These are phyloP conservation scores for Scartelaos histophorus DNA, from an alignment of 2,113 vertebrate species.

Conservation along the genomic window DNA sequence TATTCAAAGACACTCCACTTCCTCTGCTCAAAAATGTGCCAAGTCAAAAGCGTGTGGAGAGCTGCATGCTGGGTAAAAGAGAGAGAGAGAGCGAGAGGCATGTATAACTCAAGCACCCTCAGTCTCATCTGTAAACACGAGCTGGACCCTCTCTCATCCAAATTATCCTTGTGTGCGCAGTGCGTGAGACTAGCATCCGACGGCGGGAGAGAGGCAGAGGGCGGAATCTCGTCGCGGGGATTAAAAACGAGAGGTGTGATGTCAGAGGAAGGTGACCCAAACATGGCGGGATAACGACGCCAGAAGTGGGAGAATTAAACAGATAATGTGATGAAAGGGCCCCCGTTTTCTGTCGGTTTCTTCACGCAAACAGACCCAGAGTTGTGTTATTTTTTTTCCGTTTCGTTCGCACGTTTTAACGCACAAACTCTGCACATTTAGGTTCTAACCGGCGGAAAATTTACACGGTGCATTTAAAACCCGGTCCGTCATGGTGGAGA, in stretches of 20 bases:
- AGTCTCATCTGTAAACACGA: slow-evolving; percentile 61
- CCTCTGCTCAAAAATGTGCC: slow-evolving; percentile 60
- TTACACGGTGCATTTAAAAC: too few relatives aligned
- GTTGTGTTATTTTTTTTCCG: too few relatives aligned
- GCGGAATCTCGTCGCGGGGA: slow-evolving; percentile 9
- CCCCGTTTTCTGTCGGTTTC: too few relatives aligned
- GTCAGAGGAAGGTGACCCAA: slow-evolving; percentile 18
- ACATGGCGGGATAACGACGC: slow-evolving; percentile 2
- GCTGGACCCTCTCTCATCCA: slow-evolving; percentile 51
- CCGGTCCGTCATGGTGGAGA: too few relatives aligned
- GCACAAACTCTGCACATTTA: too few relatives aligned
- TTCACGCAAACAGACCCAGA: too few relatives aligned
- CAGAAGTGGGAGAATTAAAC: too few relatives aligned
- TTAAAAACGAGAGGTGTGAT: not conserved
- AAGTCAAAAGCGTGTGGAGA: slow-evolving; percentile 75
- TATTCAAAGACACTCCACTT: slow-evolving; percentile 73
- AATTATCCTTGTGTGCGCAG: slow-evolving; percentile 27
- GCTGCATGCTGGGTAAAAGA: slow-evolving; percentile 67
- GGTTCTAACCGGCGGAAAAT: too few relatives aligned
- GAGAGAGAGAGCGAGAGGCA: slow-evolving; percentile 57
- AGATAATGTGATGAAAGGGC: too few relatives aligned
- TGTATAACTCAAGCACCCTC: slow-evolving; percentile 75
- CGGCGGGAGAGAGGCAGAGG: slow-evolving; percentile 29
- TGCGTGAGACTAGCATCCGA: slow-evolving; percentile 15
- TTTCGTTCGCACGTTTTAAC: too few relatives aligned